Evolutionary conservation across 2,113 vertebrate genomes (phyloP).

Genomic region (Rhabdomys dilectus): DNA sequence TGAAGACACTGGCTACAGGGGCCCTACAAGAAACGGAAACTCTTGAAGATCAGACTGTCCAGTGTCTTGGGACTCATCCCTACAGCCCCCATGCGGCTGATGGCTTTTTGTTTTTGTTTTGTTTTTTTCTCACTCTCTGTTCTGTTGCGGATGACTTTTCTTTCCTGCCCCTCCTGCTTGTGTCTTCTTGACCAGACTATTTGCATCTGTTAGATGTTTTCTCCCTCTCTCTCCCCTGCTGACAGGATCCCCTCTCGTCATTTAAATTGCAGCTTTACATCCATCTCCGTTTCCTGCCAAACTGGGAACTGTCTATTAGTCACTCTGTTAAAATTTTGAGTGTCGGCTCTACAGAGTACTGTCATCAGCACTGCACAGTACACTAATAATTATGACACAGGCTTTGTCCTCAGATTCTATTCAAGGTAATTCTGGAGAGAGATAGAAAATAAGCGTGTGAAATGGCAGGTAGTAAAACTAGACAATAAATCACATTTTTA

Average conservation of each 20-base stretch:
- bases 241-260: slow-evolving; percentile 38
- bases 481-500: slow-evolving; percentile 52
- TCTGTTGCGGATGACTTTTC: neutral
- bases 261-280: slow-evolving; percentile 22
- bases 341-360: neutral
- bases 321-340: slow-evolving; percentile 34
- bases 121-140: neutral
- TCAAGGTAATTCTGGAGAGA: slow-evolving; percentile 16
- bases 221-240: neutral
- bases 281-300: slow-evolving; percentile 27
- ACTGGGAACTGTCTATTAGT: slow-evolving; percentile 42
- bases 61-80: neutral
- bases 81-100: neutral
- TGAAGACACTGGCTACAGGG: neutral
- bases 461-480: slow-evolving; percentile 33
- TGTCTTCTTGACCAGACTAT: slow-evolving; percentile 35
- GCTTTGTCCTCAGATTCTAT: slow-evolving; percentile 54
- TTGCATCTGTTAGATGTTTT: neutral
- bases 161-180: neutral
- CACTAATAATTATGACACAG: slow-evolving; percentile 5
- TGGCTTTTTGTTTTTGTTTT: no score
- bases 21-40: neutral
- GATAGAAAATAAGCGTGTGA: neutral
- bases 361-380: neutral
- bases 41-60: neutral